These are phyloP conservation scores for Cotesia congregata DNA, from an alignment of 2,888 invertebrate species.

Conservation along the genomic window DNA sequence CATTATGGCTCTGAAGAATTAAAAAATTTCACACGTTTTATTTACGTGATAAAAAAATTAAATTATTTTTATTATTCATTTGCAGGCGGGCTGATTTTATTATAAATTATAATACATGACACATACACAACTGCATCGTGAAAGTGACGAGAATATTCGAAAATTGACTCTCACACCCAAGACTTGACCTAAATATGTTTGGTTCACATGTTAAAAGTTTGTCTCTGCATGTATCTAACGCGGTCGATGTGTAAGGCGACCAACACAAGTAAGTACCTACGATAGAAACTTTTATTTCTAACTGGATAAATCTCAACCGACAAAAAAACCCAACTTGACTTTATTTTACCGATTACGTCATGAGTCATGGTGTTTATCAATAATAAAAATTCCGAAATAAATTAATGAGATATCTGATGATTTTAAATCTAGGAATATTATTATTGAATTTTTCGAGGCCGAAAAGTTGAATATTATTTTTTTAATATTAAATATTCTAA, in stretches of 20 bases:
- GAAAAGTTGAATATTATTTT: no score
- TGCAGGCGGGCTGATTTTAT: background rate
- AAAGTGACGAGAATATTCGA: slow-evolving; percentile 16
- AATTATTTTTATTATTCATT: slow-evolving; percentile 1
- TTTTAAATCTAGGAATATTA: no score
- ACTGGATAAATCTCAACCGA: no score
- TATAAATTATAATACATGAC: background rate
- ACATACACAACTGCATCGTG: background rate
- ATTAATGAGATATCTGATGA: background rate
- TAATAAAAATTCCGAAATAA: background rate
- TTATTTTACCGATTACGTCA: background rate
- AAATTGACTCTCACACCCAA: slow-evolving; percentile 1
- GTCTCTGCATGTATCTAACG: background rate
- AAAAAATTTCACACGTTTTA: background rate
- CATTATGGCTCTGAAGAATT: background rate
- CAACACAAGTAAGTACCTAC: background rate
- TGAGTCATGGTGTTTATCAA: background rate
- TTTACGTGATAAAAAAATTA: slow-evolving; percentile 2
- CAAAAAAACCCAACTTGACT: no score
- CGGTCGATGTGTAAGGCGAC: background rate
- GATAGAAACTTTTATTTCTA: background rate
- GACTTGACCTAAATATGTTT: slow-evolving; percentile 16
- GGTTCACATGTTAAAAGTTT: background rate
- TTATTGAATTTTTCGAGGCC: no score
- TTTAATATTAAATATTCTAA: no score